phyloP scores from a whole-genome alignment of 2,888 invertebrate genomes.

The Hylaea fasciaria region DNA sequence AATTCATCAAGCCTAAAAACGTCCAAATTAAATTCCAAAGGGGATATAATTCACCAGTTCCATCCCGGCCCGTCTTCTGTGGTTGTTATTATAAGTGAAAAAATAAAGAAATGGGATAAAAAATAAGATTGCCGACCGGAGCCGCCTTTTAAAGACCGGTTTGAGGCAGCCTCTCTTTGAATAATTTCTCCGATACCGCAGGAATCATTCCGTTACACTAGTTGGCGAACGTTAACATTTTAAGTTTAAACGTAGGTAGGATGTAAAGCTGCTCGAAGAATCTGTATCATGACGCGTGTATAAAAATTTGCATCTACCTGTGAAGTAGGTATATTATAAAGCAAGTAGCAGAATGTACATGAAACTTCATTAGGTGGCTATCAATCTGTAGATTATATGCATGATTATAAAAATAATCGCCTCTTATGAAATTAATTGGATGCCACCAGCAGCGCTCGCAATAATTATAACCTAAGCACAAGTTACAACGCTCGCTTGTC shows the following conservation, averaged over 20 bases:
- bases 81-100: slow-evolving; percentile 42
- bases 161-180: slow-evolving; percentile 49
- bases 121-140: slow-evolving; percentile 40
- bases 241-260: neutral
- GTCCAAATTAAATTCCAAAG: slow-evolving; percentile 10
- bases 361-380: too few species aligned
- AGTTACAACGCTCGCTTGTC: slow-evolving; percentile 1
- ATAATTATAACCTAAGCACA: neutral
- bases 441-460: slow-evolving; percentile 12
- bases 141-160: slow-evolving; percentile 49
- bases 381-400: too few species aligned
- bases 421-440: slow-evolving; percentile 1
- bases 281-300: too few species aligned
- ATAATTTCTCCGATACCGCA: slow-evolving; percentile 53
- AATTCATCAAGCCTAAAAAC: slow-evolving; percentile 22
- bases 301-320: too few species aligned
- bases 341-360: too few species aligned
- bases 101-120: slow-evolving; percentile 44
- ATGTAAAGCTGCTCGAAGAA: neutral
- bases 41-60: slow-evolving; percentile 8
- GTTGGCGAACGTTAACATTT: slow-evolving; percentile 37
- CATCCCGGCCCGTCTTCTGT: slow-evolving; percentile 32
- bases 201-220: slow-evolving; percentile 46
- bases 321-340: too few species aligned
- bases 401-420: too few species aligned